Percentiles rank a stretch among this genome's conserved stretches.
Conservation (phyloP, 2,797 vertebrate genomes). For the Scomberomorus guttatus region DNA sequence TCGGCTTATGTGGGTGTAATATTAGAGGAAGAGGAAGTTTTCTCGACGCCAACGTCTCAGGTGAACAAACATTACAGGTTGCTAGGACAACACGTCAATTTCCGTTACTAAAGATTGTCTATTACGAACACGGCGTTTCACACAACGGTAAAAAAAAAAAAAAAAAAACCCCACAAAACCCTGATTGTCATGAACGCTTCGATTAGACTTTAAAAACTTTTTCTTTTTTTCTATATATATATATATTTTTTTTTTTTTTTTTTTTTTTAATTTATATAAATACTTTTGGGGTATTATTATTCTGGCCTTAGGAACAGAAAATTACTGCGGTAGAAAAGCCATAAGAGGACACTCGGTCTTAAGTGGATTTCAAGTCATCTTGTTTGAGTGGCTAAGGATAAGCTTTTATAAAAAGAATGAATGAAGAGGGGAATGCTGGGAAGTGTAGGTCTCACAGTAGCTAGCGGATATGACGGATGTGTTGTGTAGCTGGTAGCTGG, state of each 20-base stretch:
- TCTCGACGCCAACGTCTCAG: not conserved
- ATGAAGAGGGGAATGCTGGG: conserved; percentile 45
- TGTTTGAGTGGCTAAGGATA: conserved; percentile 46
- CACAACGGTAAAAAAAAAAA: not conserved
- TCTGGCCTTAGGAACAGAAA: not conserved
- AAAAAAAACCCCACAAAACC: too few species aligned
- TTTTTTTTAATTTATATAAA: not conserved
- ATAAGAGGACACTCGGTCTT: conserved; percentile 30
- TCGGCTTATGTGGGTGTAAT: too few species aligned
- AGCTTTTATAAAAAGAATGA: conserved; percentile 63
- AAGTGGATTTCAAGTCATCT: conserved; percentile 68
- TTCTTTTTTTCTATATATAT: not conserved
- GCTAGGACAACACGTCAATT: conserved; percentile 44
- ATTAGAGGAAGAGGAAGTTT: rapidly evolving
- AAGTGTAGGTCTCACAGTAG: conserved; percentile 18
- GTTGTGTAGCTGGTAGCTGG: conserved; percentile 47
- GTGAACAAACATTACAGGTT: conserved; percentile 34
- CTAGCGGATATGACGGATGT: conserved; percentile 65
- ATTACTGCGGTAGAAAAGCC: conserved; percentile 4
- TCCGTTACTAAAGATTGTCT: conserved; percentile 44
- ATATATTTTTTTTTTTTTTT: too few species aligned
- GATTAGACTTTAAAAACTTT: too few species aligned
- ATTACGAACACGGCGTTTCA: rapidly evolving
- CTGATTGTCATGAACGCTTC: too few species aligned
- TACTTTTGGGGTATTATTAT: not conserved